Conservation (phyloP, 37 sponge, comb jelly and placozoan genomes). For the Spongilla lacustris region DNA sequence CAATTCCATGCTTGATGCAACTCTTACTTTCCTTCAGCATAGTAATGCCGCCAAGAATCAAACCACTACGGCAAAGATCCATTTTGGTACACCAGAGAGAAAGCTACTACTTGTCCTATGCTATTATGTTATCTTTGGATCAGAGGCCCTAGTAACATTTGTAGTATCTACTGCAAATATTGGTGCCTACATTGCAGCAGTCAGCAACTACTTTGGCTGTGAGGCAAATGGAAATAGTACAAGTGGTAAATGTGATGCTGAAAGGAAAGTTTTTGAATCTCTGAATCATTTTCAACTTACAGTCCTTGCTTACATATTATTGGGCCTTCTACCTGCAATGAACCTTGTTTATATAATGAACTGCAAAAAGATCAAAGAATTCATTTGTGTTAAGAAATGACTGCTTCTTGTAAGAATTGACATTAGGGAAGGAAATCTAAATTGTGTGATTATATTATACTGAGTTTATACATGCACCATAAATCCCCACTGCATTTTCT, state of each 20-base stretch:
- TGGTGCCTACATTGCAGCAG: background rate
- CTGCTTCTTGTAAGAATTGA: too few relatives aligned
- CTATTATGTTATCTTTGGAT: constrained; percentile 22
- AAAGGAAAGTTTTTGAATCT: background rate
- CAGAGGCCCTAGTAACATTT: constrained; percentile 2
- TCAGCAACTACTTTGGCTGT: background rate
- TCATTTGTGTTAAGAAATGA: too few relatives aligned
- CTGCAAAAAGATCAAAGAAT: too few relatives aligned
- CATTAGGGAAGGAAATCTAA: too few relatives aligned
- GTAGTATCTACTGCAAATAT: background rate
- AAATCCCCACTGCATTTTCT: too few relatives aligned
- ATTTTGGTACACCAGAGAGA: background rate
- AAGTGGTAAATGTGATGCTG: too few relatives aligned
- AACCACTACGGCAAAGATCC: background rate
- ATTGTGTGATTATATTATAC: too few relatives aligned
- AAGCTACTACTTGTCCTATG: constrained; percentile 17
- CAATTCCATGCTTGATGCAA: background rate
- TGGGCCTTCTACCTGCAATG: constrained; percentile 25
- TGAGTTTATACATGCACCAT: too few relatives aligned
- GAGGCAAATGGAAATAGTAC: background rate
- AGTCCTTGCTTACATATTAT: constrained; percentile 4
- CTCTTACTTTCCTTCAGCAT: constrained; percentile 8
- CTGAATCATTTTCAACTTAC: background rate
- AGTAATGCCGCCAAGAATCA: background rate
- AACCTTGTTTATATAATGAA: constrained; percentile 4